Evolutionary conservation across 1,140 invertebrate species (phyloP).

Genomic region (Philotrypesis tridentata): DNA sequence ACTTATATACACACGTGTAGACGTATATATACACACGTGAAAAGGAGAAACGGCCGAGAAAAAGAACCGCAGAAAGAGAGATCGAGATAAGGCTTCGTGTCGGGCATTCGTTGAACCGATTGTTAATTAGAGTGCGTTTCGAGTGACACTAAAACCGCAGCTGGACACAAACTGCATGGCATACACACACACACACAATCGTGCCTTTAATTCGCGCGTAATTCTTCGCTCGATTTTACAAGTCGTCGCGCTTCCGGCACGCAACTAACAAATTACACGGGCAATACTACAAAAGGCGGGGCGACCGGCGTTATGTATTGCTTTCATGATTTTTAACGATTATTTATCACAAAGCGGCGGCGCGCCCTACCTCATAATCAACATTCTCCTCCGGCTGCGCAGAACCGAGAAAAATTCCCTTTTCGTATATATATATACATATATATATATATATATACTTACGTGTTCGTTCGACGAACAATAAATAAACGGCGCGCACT

Average conservation of each 20-base stretch:
- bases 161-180: too few species aligned
- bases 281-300: not conserved
- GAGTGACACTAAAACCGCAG: constrained; percentile 58
- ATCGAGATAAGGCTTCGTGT: constrained; percentile 57
- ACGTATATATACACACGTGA: too few species aligned
- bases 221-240: constrained; percentile 57
- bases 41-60: not conserved
- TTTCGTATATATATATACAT: too few species aligned
- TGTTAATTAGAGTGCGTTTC: constrained; percentile 58
- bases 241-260: constrained; percentile 62
- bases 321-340: not conserved
- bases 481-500: not conserved
- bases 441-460: too few species aligned
- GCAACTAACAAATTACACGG: constrained; percentile 42
- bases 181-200: too few species aligned
- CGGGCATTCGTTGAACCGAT: constrained; percentile 60
- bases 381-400: too few species aligned
- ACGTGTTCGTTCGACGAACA: too few species aligned
- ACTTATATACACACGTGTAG: too few species aligned
- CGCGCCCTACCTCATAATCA: too few species aligned
- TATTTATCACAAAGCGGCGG: too few species aligned
- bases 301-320: not conserved
- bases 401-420: too few species aligned
- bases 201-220: not conserved
- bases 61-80: constrained; percentile 41